These are phyloP conservation scores for Drosophila heteroneura DNA, from an alignment of 2,888 invertebrate genomes.

Conservation along the genomic window DNA sequence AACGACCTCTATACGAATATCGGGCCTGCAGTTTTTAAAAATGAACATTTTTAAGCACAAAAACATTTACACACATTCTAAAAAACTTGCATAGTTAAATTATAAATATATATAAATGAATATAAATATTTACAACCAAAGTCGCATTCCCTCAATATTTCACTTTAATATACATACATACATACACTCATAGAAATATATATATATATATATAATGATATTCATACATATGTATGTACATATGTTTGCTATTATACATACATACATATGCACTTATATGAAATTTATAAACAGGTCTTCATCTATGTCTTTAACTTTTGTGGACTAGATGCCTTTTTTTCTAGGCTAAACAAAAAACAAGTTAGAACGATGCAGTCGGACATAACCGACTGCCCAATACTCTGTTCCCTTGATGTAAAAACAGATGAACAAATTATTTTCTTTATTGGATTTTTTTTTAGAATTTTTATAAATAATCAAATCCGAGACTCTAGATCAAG, in stretches of 20 bases:
- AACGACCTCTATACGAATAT: conserved; percentile 60
- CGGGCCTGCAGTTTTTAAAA: conserved; percentile 59
- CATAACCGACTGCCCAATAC: conserved; percentile 4
- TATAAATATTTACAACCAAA: conserved; percentile 44
- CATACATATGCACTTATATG: conserved; percentile 49
- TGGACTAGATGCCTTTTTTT: conserved; percentile 74
- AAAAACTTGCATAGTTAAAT: conserved; percentile 18
- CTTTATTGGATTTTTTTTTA: not conserved
- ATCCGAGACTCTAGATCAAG: not conserved
- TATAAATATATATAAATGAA: conserved; percentile 35
- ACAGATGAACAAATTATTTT: not conserved
- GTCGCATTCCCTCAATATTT: conserved; percentile 17
- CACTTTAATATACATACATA: conserved; percentile 17
- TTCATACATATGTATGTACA: conserved; percentile 36
- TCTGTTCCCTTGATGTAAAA: not conserved
- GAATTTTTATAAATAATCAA: not conserved
- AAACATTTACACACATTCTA: conserved; percentile 12
- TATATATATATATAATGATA: conserved; percentile 14
- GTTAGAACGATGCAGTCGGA: conserved; percentile 5
- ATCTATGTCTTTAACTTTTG: conserved; percentile 75
- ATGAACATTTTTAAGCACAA: conserved; percentile 40
- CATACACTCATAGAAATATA: conserved; percentile 19
- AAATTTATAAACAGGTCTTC: conserved; percentile 76
- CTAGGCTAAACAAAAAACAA: conserved; percentile 52
- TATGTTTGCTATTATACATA: conserved; percentile 21